A percentile compares a stretch with the other conserved stretches of the same genome.
Evolutionary conservation across 1,140 invertebrate genomes (phyloP).

Genomic region (Drosophila bocqueti): DNA sequence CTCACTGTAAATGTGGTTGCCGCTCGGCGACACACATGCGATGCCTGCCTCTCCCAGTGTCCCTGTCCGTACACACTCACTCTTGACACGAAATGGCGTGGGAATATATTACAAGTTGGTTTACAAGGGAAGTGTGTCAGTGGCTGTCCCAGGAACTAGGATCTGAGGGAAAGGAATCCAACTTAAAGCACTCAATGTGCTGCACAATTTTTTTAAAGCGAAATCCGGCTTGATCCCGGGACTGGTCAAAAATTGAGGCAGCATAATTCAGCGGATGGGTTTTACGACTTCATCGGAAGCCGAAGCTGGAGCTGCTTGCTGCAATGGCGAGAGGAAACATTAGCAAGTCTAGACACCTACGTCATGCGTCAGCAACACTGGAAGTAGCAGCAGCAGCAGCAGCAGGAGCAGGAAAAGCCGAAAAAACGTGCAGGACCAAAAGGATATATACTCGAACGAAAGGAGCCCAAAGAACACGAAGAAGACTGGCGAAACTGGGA

Average conservation of each 20-base stretch:
- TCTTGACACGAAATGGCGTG: slow-evolving; percentile 68
- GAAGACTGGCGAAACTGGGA: slow-evolving; percentile 57
- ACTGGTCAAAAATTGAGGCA: slow-evolving; percentile 57
- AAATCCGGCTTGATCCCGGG: slow-evolving; percentile 4
- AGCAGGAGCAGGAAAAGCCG: slow-evolving; percentile 38
- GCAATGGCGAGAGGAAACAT: slow-evolving; percentile 79
- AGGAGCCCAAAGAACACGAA: slow-evolving; percentile 35
- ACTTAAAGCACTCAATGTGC: slow-evolving; percentile 38
- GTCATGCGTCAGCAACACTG: slow-evolving; percentile 73
- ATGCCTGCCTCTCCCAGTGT: not conserved
- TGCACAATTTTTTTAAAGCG: slow-evolving; percentile 30
- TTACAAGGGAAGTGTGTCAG: slow-evolving; percentile 78
- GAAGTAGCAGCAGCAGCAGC: slow-evolving; percentile 30
- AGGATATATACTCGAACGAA: slow-evolving; percentile 42
- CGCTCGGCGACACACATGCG: slow-evolving; percentile 15
- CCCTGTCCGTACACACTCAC: slow-evolving; percentile 12
- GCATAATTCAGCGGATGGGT: slow-evolving; percentile 75
- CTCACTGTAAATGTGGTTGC: slow-evolving; percentile 34
- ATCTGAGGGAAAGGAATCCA: not conserved
- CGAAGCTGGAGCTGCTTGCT: slow-evolving; percentile 14
- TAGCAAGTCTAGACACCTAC: slow-evolving; percentile 85
- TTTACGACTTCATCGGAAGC: slow-evolving; percentile 73
- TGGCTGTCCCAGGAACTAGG: slow-evolving; percentile 34
- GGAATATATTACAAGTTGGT: slow-evolving; percentile 83
- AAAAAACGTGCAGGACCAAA: slow-evolving; percentile 58